Evolutionary conservation across 2,797 vertebrate genomes (phyloP), one percentile per base, ranked within the genome.

Genomic region (Sciurus carolinensis): DNA sequence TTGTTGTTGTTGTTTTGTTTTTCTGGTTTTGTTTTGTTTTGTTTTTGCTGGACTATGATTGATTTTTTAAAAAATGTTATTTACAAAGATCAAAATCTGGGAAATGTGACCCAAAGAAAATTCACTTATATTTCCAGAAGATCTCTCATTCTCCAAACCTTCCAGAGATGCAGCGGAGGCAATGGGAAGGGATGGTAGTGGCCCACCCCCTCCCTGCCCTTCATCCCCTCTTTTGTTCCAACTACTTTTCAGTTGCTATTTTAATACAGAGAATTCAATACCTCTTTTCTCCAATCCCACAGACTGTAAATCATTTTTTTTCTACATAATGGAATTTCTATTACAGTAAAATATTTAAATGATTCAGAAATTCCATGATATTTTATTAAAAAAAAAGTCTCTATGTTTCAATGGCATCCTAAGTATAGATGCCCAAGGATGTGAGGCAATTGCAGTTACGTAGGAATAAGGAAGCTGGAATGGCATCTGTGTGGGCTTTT

Each of bases 261-360:
- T 90, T 92, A 84, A 72, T 33, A 52, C 36, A 47, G 57, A 95
- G 44, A 80, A 84, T 33, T 94, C 62, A 66, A 26, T 5, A 36
- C 39, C 75, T 39, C 2, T 86, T 72, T 91, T 82, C 87, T 89
- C 39, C 52, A 79, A 5, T 85, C 10, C 52, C 52, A 59, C 10
- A 73, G 36, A 71, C 4, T 33, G 1, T 52, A 92, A 92, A 52
- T 84, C 42, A 52, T 42, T 87, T 62, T 50, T 50, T 90, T 75
- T 64, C 39, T 90, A 59, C 11, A 17, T 94, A 92, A 66, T 28
- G 94, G 15, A 92, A 95, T 96, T 57, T 87, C 76, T 9, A 76
- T 50, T 75, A 47, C 42, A 95, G 85, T 83, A 93, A 94, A 92
- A 89, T 36, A 95, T 91, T 92, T 1, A 71, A 76, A 82, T 59